Base-by-base conservation (phyloP, 2,797 vertebrate genomes). In the Kryptopterus vitreolus region DNA sequence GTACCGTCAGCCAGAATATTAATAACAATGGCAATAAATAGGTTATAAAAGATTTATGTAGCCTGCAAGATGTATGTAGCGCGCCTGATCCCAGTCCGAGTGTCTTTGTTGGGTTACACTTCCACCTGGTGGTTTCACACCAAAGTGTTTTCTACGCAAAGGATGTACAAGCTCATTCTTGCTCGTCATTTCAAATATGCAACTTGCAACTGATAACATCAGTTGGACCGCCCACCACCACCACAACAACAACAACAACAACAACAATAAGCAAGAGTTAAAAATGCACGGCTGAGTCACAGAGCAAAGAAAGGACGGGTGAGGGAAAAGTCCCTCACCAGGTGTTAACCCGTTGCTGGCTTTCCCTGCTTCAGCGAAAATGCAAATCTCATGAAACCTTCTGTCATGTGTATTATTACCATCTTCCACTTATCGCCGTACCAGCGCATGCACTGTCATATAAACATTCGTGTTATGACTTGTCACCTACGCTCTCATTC, bases 81-180 rank as follows among this genome's bases (percentile, higher is more conserved):
- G 38, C 38, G 38, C 38, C 38, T 10, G 26, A 46, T 6, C 6
- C 12, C 5, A 24, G 29, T 43, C 9, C 46, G 10, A 69, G 13
- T 18, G 46, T 24, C 11, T 6, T 50, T 69, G 15, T 61, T 74
- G 55, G 78, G 33, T 53, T 78, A 35, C 58, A 76, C 50, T 57
- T 8, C 76, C 69, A 48, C 71, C 83, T 62, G 63, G 83, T 79
- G 83, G 76, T 48, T 2, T 5, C 22, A 33, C 20, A 55, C 10
- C 24, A 3, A 35, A 52, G 12, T 46, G 26, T 11, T 15, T 53
- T 7, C 20, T 16, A 26, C 22, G 29, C 9, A 24, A 33, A 70
- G 50, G 46, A 7, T 69, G 26, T 31, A 4, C 26, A 6, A 38
- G 33, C 10, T 24, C 63, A 4, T 0, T 43, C 22, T 70, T 13